Conservation (phyloP, 37 sponge, comb jelly and placozoan species). For the Oscarella lobularis region DNA sequence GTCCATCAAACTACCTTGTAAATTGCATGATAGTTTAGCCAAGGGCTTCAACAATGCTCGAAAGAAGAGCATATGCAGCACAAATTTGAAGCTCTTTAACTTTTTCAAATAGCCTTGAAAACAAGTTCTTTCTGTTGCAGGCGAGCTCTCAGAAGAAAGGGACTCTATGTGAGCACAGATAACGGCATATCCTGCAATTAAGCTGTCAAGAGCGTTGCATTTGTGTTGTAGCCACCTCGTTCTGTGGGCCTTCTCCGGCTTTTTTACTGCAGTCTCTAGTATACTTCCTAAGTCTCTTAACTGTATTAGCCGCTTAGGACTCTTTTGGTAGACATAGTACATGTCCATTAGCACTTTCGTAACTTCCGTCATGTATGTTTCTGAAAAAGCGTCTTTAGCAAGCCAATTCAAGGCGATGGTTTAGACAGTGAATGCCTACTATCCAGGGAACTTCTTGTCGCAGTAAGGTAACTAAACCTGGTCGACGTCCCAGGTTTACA, state of each 20-base stretch:
- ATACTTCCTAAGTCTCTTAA: slow-evolving; percentile 9
- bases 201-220: slow-evolving; percentile 16
- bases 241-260: slow-evolving; percentile 23
- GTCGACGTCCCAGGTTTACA: slow-evolving; percentile 23
- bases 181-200: slow-evolving; percentile 17
- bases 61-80: slow-evolving; percentile 25
- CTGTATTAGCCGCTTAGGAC: slow-evolving; percentile 15
- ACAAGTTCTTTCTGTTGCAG: slow-evolving; percentile 11
- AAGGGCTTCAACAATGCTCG: background rate
- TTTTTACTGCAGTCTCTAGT: slow-evolving; percentile 13
- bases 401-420: background rate
- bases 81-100: slow-evolving; percentile 23
- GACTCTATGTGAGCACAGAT: slow-evolving; percentile 15
- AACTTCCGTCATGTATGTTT: slow-evolving; percentile 21
- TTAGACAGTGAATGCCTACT: slow-evolving; percentile 4
- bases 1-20: slow-evolving; percentile 13
- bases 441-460: slow-evolving; percentile 17
- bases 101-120: slow-evolving; percentile 13
- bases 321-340: slow-evolving; percentile 17
- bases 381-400: slow-evolving; percentile 6
- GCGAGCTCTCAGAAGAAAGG: slow-evolving; percentile 17
- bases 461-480: slow-evolving; percentile 17
- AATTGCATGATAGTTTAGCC: slow-evolving; percentile 4
- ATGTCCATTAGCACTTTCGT: slow-evolving; percentile 20
- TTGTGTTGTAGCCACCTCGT: slow-evolving; percentile 30